Conservation (phyloP, 2,888 invertebrate species). For the Ramazzottius varieornatus region DNA sequence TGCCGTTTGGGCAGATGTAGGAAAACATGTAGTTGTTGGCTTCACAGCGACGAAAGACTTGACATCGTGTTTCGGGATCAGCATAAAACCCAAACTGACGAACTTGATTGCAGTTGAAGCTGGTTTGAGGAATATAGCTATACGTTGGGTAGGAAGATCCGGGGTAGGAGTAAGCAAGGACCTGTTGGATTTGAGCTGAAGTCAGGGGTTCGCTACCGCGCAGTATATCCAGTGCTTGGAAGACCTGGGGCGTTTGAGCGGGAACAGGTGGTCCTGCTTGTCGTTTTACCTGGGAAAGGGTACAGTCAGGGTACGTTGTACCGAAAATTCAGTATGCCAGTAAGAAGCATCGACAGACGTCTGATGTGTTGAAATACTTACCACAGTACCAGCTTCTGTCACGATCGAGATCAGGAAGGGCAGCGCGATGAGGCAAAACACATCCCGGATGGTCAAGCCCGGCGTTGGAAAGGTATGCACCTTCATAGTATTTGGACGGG, state of each 20-base stretch:
- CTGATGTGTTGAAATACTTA: not conserved
- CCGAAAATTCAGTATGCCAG: no score
- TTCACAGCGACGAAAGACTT: not conserved
- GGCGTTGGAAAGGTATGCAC: no score
- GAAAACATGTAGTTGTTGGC: constrained; percentile 1
- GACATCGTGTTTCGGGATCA: not conserved
- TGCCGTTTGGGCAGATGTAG: constrained; percentile 3
- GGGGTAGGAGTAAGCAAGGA: not conserved
- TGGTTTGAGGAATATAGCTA: not conserved
- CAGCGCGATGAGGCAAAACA: no score
- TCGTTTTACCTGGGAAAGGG: not conserved
- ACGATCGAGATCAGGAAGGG: no score
- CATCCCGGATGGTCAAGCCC: no score
- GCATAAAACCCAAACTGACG: not conserved
- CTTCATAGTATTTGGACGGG: no score
- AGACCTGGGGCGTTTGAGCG: not conserved
- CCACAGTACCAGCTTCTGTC: no score
- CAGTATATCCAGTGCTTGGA: not conserved
- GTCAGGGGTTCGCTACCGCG: not conserved
- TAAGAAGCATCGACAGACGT: not conserved
- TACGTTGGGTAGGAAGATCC: not conserved
- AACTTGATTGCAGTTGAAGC: not conserved
- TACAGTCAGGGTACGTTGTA: no score
- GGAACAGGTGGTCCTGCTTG: not conserved
- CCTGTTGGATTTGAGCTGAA: not conserved